These are phyloP conservation scores for Cheilosia soror DNA, from an alignment of 2,888 invertebrate genomes.

Conservation along the genomic window DNA sequence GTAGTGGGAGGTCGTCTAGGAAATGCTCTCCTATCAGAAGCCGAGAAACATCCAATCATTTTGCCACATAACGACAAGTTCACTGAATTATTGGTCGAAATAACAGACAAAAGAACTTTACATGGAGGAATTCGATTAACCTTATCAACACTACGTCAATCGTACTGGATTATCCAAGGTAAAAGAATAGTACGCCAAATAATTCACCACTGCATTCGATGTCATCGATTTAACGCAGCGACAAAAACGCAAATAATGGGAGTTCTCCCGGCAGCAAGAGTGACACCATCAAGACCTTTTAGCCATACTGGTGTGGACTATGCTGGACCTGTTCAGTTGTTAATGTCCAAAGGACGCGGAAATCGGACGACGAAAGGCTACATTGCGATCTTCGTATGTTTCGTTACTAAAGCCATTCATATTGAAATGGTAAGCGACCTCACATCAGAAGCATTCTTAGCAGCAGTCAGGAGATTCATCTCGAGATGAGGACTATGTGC, in stretches of 20 bases:
- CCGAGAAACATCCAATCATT: conserved; percentile 42
- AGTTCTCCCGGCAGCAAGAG: conserved; percentile 5
- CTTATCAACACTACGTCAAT: conserved; percentile 6
- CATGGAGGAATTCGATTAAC: conserved; percentile 15
- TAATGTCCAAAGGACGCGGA: conserved; percentile 16
- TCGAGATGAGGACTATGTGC: conserved; percentile 14
- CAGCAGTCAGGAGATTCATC: conserved; percentile 21
- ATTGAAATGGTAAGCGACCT: conserved; percentile 26
- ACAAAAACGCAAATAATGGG: conserved; percentile 5
- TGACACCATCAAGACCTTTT: conserved; percentile 14
- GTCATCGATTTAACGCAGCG: conserved; percentile 1
- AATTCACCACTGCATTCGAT: conserved; percentile 8
- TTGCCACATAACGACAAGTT: conserved; percentile 26
- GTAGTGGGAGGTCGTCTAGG: conserved; percentile 77
- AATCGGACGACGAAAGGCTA: conserved; percentile 6
- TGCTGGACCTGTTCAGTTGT: conserved; percentile 17
- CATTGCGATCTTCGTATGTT: neutral
- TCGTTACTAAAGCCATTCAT: conserved; percentile 19
- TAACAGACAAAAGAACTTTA: neutral
- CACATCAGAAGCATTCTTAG: conserved; percentile 9
- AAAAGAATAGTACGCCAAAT: conserved; percentile 14
- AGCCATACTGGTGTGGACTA: conserved; percentile 25
- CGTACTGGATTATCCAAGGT: neutral
- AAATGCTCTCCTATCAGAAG: conserved; percentile 44
- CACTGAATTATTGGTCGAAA: neutral